Evolutionary conservation across 2,888 invertebrate species (phyloP), one percentile per base, ranked within the genome.

Genomic region (Resseliella maxima): DNA sequence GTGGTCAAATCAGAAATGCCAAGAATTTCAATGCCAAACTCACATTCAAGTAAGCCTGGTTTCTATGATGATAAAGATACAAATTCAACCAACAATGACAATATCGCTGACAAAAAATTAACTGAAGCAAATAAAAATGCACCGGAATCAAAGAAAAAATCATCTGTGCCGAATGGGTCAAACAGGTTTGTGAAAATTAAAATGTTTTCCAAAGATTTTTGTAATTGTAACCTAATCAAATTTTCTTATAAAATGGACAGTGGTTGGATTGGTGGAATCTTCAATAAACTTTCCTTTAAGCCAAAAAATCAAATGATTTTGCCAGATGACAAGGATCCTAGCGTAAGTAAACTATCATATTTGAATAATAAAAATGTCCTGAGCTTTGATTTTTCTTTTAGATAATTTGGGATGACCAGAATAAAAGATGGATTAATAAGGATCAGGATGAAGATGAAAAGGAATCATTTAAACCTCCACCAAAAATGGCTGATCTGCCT

Each of bases 231-330:
- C 50, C 18, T 8, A 41, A n/a, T 41, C 10, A 85, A 24, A 27
- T 6, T 45, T 83, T 1, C 1, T 83, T 38, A n/a, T 83, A 0
- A n/a, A 12, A 38, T 83, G 3, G 90, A 91, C 89, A 89, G 90
- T 18, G 95, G 96, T 86, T 97, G 97, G 96, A 72, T 72, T 89
- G 96, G 96, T 87, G 96, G 97, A 86, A 93, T 97, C 89, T 96
- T 96, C 92, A 96, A 94, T 90, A 96, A 96, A 91, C 92, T 97
- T 87, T 93, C 96, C 31, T 93, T 95, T 86, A 95, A 95, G 88
- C 95, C 96, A 83, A 97, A 96, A 92, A 98, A 97, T 93, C 97
- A 98, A 93, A 98, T 98, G 97, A 97, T 96, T 89, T 92, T 98
- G 88, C 98, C 98, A 0, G 98, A 98, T 92, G 98, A 98, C 92